phyloP scores from a whole-genome alignment of 2,888 invertebrate genomes.

The Monochamus alternatus region DNA sequence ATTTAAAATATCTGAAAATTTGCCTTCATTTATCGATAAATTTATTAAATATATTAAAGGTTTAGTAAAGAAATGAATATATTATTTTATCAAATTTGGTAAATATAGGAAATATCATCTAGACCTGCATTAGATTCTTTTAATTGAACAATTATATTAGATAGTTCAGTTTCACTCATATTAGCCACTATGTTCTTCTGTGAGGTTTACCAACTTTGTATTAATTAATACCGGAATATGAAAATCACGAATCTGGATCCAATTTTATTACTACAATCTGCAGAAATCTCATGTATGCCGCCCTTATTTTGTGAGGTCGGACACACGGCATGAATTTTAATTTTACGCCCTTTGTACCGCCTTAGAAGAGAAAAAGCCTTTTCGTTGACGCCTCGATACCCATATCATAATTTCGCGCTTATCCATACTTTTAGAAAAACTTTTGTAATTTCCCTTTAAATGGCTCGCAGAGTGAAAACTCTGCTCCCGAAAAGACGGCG shows the following conservation, averaged over 20 bases:
- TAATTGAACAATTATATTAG: no score
- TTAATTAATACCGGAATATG: background rate
- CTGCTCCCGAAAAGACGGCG: background rate
- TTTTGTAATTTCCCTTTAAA: conserved; percentile 15
- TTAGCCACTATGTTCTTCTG: no score
- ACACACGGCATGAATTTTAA: conserved; percentile 33
- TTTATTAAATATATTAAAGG: no score
- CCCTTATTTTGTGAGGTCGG: conserved; percentile 13
- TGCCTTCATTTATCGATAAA: no score
- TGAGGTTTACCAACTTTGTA: no score
- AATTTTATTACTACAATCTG: conserved; percentile 32
- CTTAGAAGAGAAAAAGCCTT: background rate
- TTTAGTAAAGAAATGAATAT: no score
- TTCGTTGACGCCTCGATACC: background rate
- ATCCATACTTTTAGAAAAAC: conserved; percentile 14
- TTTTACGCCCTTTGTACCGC: conserved; percentile 17
- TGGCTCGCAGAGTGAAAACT: conserved; percentile 3
- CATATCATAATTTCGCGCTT: conserved; percentile 13
- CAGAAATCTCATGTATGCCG: conserved; percentile 24
- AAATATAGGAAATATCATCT: no score
- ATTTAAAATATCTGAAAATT: no score
- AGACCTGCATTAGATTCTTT: no score
- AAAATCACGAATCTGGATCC: conserved; percentile 14
- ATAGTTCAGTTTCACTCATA: no score
- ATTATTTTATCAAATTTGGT: no score